A percentile compares a stretch with the other conserved stretches of the same genome.
Evolutionary conservation across 2,113 vertebrate genomes (phyloP).

Genomic region (Meleagris gallopavo): DNA sequence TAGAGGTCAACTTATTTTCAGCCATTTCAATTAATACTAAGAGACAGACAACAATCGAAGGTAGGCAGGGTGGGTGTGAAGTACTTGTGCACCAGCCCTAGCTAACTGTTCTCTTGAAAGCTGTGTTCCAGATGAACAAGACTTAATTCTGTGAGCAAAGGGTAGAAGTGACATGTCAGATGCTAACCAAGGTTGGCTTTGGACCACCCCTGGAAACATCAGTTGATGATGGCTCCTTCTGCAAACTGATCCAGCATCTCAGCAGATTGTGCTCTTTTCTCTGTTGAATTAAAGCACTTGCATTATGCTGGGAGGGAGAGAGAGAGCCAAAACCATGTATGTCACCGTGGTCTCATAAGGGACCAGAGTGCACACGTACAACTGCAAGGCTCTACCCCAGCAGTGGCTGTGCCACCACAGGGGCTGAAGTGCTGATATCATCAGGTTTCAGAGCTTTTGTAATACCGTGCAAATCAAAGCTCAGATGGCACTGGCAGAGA

Average conservation of each 20-base stretch:
- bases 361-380: neutral
- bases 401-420: accelerated
- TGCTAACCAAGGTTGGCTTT: neutral
- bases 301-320: neutral
- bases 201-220: neutral
- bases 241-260: neutral
- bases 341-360: neutral
- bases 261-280: constrained; percentile 34
- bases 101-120: neutral
- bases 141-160: neutral
- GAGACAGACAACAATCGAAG: neutral
- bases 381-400: neutral
- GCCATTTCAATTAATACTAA: neutral
- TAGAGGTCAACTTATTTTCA: neutral
- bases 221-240: neutral
- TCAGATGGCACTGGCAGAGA: neutral
- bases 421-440: accelerated
- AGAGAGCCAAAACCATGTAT: neutral
- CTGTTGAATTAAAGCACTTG: neutral
- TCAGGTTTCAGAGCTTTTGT: neutral
- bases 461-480: accelerated
- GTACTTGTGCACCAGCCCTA: neutral
- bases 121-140: neutral
- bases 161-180: neutral
- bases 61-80: neutral